phyloP scores from a whole-genome alignment of 23 tunicate species.

The Diplosoma virens region DNA sequence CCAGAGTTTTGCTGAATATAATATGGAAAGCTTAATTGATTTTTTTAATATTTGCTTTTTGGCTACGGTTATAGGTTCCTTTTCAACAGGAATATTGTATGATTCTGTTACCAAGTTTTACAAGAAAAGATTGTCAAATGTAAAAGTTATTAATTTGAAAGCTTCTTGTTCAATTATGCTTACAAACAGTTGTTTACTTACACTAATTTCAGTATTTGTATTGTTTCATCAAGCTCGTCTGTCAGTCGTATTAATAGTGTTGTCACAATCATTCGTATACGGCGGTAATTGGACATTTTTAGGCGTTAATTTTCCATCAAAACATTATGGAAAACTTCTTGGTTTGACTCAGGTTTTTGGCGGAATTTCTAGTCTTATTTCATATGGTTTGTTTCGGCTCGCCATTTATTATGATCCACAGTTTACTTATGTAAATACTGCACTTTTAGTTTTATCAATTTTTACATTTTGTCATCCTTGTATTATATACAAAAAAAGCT shows the following conservation, averaged over 20 bases:
- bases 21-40: not conserved
- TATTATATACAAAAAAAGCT: not conserved
- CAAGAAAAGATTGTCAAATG: not conserved
- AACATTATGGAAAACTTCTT: not conserved
- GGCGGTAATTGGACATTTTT: constrained; percentile 4
- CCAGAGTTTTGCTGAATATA: not conserved
- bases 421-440: not conserved
- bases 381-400: not conserved
- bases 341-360: constrained; percentile 3
- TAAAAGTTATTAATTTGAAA: not conserved
- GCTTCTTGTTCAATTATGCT: not conserved
- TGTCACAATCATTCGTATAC: not conserved
- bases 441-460: not conserved
- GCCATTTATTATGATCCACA: not conserved
- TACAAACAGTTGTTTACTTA: not conserved
- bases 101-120: not conserved
- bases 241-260: not conserved
- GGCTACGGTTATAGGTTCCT: not conserved
- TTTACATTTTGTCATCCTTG: not conserved
- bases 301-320: not conserved
- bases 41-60: not conserved
- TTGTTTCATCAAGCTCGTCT: not conserved
- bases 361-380: not conserved
- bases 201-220: not conserved
- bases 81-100: not conserved